Base-by-base conservation (phyloP, 2,797 vertebrate genomes). In the Margarornis squamiger region DNA sequence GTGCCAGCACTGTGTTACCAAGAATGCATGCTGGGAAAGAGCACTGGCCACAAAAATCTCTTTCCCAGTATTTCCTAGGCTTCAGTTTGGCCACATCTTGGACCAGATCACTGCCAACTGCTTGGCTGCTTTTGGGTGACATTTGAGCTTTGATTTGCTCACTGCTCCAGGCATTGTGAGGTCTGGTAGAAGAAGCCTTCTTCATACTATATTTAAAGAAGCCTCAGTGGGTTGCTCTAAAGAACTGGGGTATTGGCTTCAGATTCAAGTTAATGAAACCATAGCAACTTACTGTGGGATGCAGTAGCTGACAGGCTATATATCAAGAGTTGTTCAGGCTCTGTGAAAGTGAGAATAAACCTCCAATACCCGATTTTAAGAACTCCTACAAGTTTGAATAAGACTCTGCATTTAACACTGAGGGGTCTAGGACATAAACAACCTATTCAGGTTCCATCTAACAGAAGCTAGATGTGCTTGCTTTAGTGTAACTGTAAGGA, bases 231-330 rank as follows among this genome's bases (percentile, higher is more conserved):
- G 30, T 76, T 89, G 63, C 57, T 92, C 22, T 82, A 29, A 92
- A 82, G 55, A 82, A 55, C 77, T 91, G 59, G 39, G 32, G 7
- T 82, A 43, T 36, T 92, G 22, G 51, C 74, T 82, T 94, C 62
- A 73, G 43, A 54, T 87, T 92, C 43, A 24, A 54, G 66, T 89
- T 85, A 76, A 63, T 79, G 78, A 92, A 94, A 95, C 71, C 45
- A 63, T 61, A 83, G 84, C 78, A 93, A 93, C 59, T 2, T 89
- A 29, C 39, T 51, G 72, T 84, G 74, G 80, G 71, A 78, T 82
- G 80, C 36, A 81, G 77, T 52, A 62, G 34, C 20, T 76, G 90
- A 67, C 26, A 57, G 65, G 34, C 48, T 86, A 6, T 32, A 2
- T 61, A 61, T 59, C 23, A 74, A 55, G 32, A 85, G 22, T 65